These are phyloP conservation scores for Zosterops lateralis DNA, from an alignment of 2,113 vertebrate genomes.

Conservation along the genomic window DNA sequence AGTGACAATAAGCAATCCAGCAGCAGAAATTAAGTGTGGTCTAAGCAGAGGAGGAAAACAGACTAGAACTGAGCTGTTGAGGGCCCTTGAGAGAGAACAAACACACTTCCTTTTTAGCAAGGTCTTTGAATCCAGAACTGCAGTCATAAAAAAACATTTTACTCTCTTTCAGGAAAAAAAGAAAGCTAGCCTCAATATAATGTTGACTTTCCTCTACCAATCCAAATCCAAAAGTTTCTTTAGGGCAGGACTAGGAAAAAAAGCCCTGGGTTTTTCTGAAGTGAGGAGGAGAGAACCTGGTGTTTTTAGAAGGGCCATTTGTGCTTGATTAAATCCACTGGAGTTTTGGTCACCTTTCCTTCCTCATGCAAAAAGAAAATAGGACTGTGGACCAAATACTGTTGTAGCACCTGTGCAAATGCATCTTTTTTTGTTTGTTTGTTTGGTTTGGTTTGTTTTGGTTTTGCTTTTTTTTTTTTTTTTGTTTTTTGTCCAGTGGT, in stretches of 20 bases:
- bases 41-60: not conserved
- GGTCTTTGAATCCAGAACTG: not conserved
- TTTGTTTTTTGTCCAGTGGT: not conserved
- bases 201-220: not conserved
- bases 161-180: not conserved
- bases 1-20: not conserved
- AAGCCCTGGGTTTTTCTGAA: not conserved
- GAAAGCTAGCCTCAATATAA: not conserved
- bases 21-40: not conserved
- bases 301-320: not conserved
- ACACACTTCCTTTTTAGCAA: not conserved
- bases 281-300: not conserved
- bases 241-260: not conserved
- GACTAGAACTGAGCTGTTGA: not conserved
- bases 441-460: too few species aligned
- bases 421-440: not conserved
- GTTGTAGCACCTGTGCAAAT: not conserved
- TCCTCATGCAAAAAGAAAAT: not conserved
- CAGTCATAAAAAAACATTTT: not conserved
- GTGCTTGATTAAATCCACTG: not conserved
- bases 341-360: not conserved
- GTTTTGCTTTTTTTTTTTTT: not conserved
- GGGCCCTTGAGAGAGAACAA: not conserved
- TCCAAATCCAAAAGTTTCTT: not conserved
- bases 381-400: not conserved